Percentiles rank a stretch among this genome's conserved stretches.
phyloP scores from a whole-genome alignment of 2,888 invertebrate genomes.

The Anarsia innoxiella region DNA sequence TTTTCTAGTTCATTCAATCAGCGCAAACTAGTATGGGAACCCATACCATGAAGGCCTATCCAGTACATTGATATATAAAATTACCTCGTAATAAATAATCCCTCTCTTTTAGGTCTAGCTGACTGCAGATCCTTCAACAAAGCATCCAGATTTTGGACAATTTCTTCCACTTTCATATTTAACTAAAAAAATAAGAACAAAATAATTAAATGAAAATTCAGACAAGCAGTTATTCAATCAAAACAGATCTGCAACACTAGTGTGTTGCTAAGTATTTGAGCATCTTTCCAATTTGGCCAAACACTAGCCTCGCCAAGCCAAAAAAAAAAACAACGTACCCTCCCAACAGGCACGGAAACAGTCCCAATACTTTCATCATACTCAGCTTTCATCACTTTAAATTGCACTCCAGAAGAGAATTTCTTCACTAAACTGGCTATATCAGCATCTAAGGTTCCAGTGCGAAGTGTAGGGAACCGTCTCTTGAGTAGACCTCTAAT shows the following conservation, averaged over 20 bases:
- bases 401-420: conserved; percentile 82
- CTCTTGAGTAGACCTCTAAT: conserved; percentile 86
- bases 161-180: conserved; percentile 80
- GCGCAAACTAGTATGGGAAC: too few relatives aligned
- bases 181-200: conserved; percentile 69
- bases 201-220: too few relatives aligned
- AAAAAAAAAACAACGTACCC: conserved; percentile 50
- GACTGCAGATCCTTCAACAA: conserved; percentile 79
- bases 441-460: conserved; percentile 81
- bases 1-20: too few relatives aligned
- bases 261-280: too few relatives aligned
- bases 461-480: conserved; percentile 81
- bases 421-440: conserved; percentile 76
- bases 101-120: conserved; percentile 79
- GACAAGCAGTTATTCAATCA: too few relatives aligned
- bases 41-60: too few relatives aligned
- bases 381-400: conserved; percentile 79
- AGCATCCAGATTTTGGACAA: conserved; percentile 83
- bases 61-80: too few relatives aligned
- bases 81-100: conserved; percentile 82
- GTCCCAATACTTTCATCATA: conserved; percentile 82
- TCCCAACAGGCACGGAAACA: conserved; percentile 80
- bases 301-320: too few relatives aligned
- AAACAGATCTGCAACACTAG: too few relatives aligned
- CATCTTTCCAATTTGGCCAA: too few relatives aligned